Conservation (phyloP, 1,140 invertebrate genomes). For the Cotesia typhae region DNA sequence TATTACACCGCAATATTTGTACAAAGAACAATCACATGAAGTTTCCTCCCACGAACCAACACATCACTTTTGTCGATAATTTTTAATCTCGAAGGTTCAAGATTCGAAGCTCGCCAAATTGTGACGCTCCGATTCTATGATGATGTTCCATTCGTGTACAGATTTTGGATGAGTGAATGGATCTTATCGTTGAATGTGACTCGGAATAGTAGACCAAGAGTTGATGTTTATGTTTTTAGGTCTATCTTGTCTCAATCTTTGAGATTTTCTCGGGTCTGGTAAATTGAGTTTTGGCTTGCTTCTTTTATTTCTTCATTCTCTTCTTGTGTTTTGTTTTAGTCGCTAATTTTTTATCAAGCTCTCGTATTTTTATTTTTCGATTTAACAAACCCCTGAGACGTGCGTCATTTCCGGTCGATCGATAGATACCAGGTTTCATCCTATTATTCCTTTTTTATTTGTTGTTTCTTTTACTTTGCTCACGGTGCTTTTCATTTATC, state of each 20-base stretch:
- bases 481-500: slow-evolving; percentile 36
- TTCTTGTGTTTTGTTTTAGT: slow-evolving; percentile 34
- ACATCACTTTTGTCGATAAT: neutral
- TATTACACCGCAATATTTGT: slow-evolving; percentile 67
- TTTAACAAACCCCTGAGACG: slow-evolving; percentile 32
- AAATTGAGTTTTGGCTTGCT: slow-evolving; percentile 42
- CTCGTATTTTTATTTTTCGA: slow-evolving; percentile 24
- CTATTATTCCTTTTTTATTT: slow-evolving; percentile 32
- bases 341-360: slow-evolving; percentile 10
- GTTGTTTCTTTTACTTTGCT: slow-evolving; percentile 31
- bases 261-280: slow-evolving; percentile 32
- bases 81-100: too few species aligned
- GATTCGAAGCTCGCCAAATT: too few species aligned
- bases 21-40: slow-evolving; percentile 68
- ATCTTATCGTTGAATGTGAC: neutral
- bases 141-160: too few species aligned
- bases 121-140: too few species aligned
- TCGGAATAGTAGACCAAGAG: neutral
- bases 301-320: slow-evolving; percentile 17
- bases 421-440: slow-evolving; percentile 43
- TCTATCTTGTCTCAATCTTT: slow-evolving; percentile 34
- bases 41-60: slow-evolving; percentile 40
- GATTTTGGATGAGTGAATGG: neutral
- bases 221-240: too few species aligned
- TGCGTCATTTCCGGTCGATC: slow-evolving; percentile 43